Percentiles rank a stretch among this genome's conserved stretches.
These are phyloP conservation scores for Phortica okadai DNA, from an alignment of 2,888 invertebrate genomes.

Conservation along the genomic window DNA sequence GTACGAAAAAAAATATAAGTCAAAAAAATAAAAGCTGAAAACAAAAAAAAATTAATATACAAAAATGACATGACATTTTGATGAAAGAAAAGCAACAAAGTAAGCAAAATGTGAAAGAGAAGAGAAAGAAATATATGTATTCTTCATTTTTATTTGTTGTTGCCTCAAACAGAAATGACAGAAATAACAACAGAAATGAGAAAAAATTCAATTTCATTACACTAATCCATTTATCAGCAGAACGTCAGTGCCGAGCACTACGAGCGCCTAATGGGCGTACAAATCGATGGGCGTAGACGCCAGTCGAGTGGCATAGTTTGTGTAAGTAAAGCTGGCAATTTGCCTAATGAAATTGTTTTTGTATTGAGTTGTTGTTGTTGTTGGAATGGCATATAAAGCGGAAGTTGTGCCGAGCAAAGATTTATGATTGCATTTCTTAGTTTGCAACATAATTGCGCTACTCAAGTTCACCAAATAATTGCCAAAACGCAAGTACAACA, in stretches of 20 bases:
- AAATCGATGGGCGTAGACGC: neutral
- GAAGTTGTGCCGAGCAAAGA: neutral
- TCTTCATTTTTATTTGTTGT: neutral
- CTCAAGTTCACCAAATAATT: neutral
- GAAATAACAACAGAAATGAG: slow-evolving; percentile 25
- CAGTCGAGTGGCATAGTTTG: neutral
- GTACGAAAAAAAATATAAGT: neutral
- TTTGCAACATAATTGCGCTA: neutral
- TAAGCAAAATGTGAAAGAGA: neutral
- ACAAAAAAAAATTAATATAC: neutral
- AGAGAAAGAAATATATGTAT: neutral
- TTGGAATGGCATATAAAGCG: neutral
- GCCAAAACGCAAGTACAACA: slow-evolving; percentile 19
- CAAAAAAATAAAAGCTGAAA: neutral
- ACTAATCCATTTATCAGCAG: slow-evolving; percentile 41
- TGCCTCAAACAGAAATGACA: slow-evolving; percentile 18
- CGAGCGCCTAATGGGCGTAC: neutral
- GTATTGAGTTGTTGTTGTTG: neutral
- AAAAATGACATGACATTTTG: slow-evolving; percentile 2
- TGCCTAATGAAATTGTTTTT: slow-evolving; percentile 44
- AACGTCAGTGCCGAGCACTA: neutral
- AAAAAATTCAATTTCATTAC: slow-evolving; percentile 42
- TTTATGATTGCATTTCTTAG: neutral
- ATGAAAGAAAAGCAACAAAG: neutral
- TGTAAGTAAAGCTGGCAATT: slow-evolving; percentile 29